Evolutionary conservation across 2,797 vertebrate genomes (phyloP).

Genomic region (Sorex maritimensis): DNA sequence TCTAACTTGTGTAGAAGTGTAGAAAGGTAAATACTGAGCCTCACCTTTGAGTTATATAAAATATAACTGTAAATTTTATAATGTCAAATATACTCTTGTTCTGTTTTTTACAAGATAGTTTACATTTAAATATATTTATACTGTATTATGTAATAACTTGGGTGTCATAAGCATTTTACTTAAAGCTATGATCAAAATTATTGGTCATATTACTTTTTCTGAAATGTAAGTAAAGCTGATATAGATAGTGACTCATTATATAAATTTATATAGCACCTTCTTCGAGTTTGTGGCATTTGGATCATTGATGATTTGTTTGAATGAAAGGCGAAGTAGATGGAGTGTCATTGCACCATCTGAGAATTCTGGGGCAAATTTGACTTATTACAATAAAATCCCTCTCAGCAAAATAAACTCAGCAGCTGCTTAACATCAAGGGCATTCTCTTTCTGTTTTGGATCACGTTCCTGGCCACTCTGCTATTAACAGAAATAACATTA

Average conservation of each 20-base stretch:
- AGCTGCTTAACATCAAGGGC: neutral
- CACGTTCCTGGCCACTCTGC: neutral
- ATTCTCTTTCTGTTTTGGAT: neutral
- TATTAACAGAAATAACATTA: neutral
- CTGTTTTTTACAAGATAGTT: slow-evolving; percentile 7
- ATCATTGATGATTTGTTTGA: neutral
- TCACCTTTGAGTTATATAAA: slow-evolving; percentile 2
- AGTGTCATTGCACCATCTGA: neutral
- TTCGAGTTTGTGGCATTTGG: neutral
- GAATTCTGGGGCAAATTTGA: neutral
- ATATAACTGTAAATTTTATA: slow-evolving; percentile 2
- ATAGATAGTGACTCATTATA: neutral
- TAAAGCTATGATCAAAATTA: neutral
- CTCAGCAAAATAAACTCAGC: neutral
- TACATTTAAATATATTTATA: no score
- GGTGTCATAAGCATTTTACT: neutral
- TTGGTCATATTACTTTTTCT: slow-evolving; percentile 43
- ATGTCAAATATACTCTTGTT: neutral
- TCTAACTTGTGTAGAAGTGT: neutral
- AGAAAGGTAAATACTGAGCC: slow-evolving; percentile 8
- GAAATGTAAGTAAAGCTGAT: neutral
- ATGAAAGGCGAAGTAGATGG: neutral
- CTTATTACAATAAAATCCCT: neutral
- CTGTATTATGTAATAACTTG: no score
- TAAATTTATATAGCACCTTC: neutral